phyloP scores from a whole-genome alignment of 2,888 invertebrate species.

The Minunthozetes semirufus region DNA sequence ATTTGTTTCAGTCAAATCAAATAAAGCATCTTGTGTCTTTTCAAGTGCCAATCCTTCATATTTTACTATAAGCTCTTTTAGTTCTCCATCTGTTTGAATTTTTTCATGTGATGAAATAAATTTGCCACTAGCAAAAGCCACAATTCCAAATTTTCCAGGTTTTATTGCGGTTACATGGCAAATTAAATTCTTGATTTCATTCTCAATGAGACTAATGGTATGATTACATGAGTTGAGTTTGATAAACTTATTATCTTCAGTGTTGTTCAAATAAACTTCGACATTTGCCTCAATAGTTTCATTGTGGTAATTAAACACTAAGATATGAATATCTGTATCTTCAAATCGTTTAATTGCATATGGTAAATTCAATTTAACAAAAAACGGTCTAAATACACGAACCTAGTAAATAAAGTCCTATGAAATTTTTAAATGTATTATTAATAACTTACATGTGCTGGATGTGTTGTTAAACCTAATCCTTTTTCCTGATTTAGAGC shows the following conservation, averaged over 20 bases:
- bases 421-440: background rate
- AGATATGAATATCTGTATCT: background rate
- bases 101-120: background rate
- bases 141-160: background rate
- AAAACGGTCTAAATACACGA: background rate
- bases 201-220: background rate
- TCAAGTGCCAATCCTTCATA: background rate
- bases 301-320: background rate
- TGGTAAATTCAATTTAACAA: conserved; percentile 1
- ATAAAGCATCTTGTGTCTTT: background rate
- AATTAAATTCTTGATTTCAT: background rate
- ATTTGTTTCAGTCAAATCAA: background rate
- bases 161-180: background rate
- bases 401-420: background rate
- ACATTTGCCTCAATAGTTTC: background rate
- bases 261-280: background rate
- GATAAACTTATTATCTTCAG: background rate
- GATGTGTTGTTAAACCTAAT: background rate
- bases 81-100: background rate
- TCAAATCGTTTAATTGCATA: background rate
- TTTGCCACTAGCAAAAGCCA: background rate
- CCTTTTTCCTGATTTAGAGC: background rate
- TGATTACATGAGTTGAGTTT: background rate
- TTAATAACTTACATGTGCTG: background rate
- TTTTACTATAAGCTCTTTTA: background rate